Percentiles rank a stretch among this genome's conserved stretches.
These are phyloP conservation scores for Phengaris alcon DNA, from an alignment of 2,888 invertebrate species.

Conservation along the genomic window DNA sequence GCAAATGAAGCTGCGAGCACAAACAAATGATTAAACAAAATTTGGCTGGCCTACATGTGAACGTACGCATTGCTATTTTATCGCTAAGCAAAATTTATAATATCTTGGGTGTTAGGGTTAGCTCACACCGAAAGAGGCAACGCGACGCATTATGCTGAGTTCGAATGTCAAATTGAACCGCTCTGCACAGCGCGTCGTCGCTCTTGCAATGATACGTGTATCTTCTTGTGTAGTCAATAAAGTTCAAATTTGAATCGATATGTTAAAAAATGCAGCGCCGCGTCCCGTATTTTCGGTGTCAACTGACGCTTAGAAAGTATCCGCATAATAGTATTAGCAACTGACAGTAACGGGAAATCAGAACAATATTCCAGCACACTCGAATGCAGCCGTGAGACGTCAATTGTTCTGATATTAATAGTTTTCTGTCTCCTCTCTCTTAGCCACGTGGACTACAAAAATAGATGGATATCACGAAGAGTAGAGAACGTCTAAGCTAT, in stretches of 20 bases:
- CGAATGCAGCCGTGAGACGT: slow-evolving; percentile 14
- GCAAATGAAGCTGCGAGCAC: slow-evolving; percentile 38
- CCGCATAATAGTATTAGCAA: not conserved
- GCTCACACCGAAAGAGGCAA: too few species aligned
- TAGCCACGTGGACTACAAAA: slow-evolving; percentile 7
- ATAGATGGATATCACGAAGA: slow-evolving; percentile 14
- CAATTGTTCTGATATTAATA: slow-evolving; percentile 15
- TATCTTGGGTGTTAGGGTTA: not conserved
- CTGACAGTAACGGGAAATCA: slow-evolving; percentile 13
- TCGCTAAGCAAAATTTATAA: slow-evolving; percentile 29
- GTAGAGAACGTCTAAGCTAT: not conserved
- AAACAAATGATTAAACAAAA: slow-evolving; percentile 41
- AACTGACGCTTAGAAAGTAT: too few species aligned
- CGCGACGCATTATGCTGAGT: too few species aligned
- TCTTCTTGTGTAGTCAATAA: too few species aligned
- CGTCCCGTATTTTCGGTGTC: too few species aligned
- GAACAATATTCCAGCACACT: slow-evolving; percentile 6
- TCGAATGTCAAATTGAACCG: too few species aligned
- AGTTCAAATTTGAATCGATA: too few species aligned
- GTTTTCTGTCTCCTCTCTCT: not conserved
- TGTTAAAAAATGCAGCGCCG: too few species aligned
- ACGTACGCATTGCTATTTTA: slow-evolving; percentile 34
- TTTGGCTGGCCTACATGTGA: slow-evolving; percentile 41
- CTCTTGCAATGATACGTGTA: too few species aligned
- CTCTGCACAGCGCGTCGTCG: too few species aligned